Percentiles rank a stretch among this genome's conserved stretches.
Evolutionary conservation across 37 sponge, comb jelly and placozoan species (phyloP).

Genomic region (Hormiphora californensis): DNA sequence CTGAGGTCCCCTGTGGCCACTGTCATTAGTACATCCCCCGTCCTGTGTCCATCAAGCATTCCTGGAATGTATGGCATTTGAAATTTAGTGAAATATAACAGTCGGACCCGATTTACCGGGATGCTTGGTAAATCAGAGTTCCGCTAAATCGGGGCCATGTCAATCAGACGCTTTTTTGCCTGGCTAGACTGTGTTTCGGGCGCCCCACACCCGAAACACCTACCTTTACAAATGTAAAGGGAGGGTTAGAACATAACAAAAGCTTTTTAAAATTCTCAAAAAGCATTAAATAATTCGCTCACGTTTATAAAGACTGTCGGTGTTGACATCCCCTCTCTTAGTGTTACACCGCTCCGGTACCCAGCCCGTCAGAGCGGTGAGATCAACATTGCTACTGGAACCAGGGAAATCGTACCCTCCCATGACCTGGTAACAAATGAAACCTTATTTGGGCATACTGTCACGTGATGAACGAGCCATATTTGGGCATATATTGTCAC

Average conservation of each 20-base stretch:
- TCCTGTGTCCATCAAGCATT: conserved; percentile 19
- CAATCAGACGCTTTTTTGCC: too few species aligned
- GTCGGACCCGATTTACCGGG: too few species aligned
- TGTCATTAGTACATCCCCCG: conserved; percentile 80
- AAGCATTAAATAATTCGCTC: too few species aligned
- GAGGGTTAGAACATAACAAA: too few species aligned
- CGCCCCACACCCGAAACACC: too few species aligned
- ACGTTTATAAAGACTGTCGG: conserved; percentile 36
- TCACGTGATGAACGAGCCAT: not conserved
- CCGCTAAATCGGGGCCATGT: too few species aligned
- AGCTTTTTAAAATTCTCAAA: conserved; percentile 25
- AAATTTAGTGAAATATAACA: not conserved
- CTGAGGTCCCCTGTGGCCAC: conserved; percentile 81
- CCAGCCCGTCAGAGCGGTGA: conserved; percentile 99
- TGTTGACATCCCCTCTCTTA: conserved; percentile 52
- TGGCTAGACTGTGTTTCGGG: too few species aligned
- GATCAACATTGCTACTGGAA: conserved; percentile 93
- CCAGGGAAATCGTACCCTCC: conserved; percentile 99
- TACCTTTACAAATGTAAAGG: too few species aligned
- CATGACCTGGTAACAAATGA: conserved; percentile 99
- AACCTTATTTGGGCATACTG: too few species aligned
- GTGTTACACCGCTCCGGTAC: conserved; percentile 82
- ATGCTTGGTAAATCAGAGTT: too few species aligned
- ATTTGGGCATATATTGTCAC: not conserved
- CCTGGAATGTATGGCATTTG: not conserved